Base-by-base conservation (phyloP, 2,888 invertebrate species). In the Pristionchus fissidentatus region DNA sequence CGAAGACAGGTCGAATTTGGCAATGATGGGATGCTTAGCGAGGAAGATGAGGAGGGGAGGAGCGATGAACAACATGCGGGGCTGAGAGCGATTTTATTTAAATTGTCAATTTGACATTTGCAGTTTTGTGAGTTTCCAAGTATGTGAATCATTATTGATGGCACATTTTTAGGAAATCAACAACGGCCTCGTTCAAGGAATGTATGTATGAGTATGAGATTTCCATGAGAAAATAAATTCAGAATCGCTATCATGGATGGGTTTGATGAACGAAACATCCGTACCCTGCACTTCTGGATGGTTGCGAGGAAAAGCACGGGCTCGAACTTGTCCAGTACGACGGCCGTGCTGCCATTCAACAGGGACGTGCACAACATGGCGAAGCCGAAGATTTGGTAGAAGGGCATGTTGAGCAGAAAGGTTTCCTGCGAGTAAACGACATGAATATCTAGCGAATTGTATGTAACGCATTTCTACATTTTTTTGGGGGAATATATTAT, bases 21-120 rank as follows among this genome's bases (percentile, higher is more conserved):
- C 94, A 1, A 96, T 95, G 75, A 94, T 93, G 0, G 95, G 94
- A 92, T 95, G 94, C 83, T 95, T 94, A 0, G 94, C 94, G 93
- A 96, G 94, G 87, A 96, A 94, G 41, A 96, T 94, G 92, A 96
- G 94, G 83, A 96, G 94, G n/a, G 96, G 96, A 4, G 96, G 96
- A 13, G 96, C 96, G 3, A 95, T 92, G 88, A 95, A 95, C 4
- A 96, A 92, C 55, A 95, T 88, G 29, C 94, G 94, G 5, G 95
- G 94, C 94, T 95, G 93, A 87, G 38, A 38, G 5, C 15, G n/a
- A 60, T 10, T 38, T n/a, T 38, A 15, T 15, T 60, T 66, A 7
- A 8, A 19, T 3, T 73, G 7, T 46, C n/a, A 43, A 73, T 43
- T 22, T 29, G 22, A 15, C 32, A 66, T 38, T 38, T n/a, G 52